Base-by-base conservation (phyloP, 2,888 invertebrate genomes). In the Caenorhabditis afra region DNA sequence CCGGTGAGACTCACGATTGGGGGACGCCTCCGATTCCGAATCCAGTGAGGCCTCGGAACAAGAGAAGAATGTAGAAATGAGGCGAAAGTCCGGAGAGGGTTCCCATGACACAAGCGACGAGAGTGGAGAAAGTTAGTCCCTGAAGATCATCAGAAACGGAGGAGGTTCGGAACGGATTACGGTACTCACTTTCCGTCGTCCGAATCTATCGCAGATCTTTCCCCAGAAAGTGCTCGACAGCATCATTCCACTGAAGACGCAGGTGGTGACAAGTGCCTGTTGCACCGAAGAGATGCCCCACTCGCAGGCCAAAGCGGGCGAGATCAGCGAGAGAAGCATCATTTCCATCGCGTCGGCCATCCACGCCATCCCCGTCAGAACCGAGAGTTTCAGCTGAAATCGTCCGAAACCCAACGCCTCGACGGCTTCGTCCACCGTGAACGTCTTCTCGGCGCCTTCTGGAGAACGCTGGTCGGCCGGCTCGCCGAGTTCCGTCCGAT, bases 301-400 rank as follows among this genome's bases (percentile, higher is more conserved):
- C 91, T 95, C 95, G 91, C 97, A 97, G 90, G 96, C 96, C 64
- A 97, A 92, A 0, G 96, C 95, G 12, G 97, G 96, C 16, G 96
- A 95, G 45, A 97, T 92, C 81, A 97, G 96, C 86, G 96, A 95
- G 44, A 97, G 92, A 87, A 97, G 96, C 90, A 96, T 97, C 95
- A 97, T 97, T 92, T 97, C 97, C 96, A 97, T 97, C 67, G 96
- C 96, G 91, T 97, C 97, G 0, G 96, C 96, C 96, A 96, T 97
- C 92, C 92, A 92, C 29, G 92, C 92, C 76, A 92, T 84, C 41
- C 92, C 92, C 39, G 92, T 92, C 39, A 92, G 87, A 37, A 92
- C 78, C 8, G 92, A 91, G 12, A 92, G 86, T 74, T 91, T 92
- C 61, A 92, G 68, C 84, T 92, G 92, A 81, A 92, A 92, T 78